Percentiles rank a stretch among this genome's conserved stretches.
Evolutionary conservation across 2,113 vertebrate genomes (phyloP).

Genomic region (Gobio gobio): DNA sequence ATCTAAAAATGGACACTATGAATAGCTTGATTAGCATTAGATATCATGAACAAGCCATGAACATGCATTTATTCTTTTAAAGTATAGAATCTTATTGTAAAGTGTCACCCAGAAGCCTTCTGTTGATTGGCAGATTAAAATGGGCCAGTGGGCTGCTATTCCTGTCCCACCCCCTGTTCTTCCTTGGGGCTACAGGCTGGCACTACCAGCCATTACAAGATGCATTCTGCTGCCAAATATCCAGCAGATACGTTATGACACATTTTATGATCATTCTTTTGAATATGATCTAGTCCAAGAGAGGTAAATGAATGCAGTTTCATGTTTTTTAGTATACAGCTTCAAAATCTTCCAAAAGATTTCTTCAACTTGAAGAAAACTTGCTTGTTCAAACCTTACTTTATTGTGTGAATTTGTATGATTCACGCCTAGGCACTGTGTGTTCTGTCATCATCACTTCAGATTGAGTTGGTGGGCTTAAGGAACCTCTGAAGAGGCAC

Average conservation of each 20-base stretch:
- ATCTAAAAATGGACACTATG: background rate
- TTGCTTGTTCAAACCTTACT: background rate
- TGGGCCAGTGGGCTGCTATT: constrained; percentile 71
- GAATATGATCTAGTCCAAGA: background rate
- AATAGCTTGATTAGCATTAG: too few relatives aligned
- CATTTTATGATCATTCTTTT: constrained; percentile 23
- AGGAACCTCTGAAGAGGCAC: background rate
- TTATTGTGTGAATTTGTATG: background rate
- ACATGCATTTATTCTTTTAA: background rate
- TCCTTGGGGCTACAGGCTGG: constrained; percentile 60
- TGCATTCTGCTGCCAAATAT: constrained; percentile 59
- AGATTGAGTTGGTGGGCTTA: background rate
- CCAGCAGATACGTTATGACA: constrained; percentile 50
- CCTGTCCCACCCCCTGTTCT: constrained; percentile 69
- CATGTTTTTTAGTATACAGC: background rate
- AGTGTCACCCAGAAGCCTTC: background rate
- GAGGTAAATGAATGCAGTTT: background rate
- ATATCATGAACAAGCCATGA: too few relatives aligned
- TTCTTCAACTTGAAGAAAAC: background rate
- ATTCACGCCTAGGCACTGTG: background rate
- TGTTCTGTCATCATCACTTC: background rate
- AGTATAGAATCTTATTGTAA: background rate
- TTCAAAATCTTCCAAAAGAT: background rate
- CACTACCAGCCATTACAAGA: constrained; percentile 48
- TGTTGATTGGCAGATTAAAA: constrained; percentile 55